A percentile compares a stretch with the other conserved stretches of the same genome.
These are phyloP conservation scores for Cavia porcellus DNA, from an alignment of 2,113 vertebrate species.

Conservation along the genomic window DNA sequence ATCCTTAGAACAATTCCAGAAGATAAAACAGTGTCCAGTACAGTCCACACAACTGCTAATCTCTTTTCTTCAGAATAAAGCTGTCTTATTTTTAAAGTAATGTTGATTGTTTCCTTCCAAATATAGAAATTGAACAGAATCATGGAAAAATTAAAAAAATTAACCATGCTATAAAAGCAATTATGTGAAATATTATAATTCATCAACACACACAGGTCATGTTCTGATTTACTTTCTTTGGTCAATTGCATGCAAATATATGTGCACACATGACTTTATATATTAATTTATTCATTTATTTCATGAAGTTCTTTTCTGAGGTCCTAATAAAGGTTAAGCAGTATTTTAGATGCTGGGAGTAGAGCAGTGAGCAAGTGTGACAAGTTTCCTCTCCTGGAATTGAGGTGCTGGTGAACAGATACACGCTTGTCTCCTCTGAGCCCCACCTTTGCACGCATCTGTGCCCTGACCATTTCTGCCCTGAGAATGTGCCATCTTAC, in stretches of 20 bases:
- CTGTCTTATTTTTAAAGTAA: neutral
- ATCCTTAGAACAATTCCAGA: neutral
- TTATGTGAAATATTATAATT: neutral
- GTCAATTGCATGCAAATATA: neutral
- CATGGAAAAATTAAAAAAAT: neutral
- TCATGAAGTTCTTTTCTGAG: neutral
- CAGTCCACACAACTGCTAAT: neutral
- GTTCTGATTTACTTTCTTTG: neutral
- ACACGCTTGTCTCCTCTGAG: fast-evolving
- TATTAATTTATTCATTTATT: neutral
- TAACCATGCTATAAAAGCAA: neutral
- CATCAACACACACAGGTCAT: neutral
- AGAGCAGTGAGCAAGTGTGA: neutral
- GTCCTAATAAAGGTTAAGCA: neutral
- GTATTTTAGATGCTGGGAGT: neutral
- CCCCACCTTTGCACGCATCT: neutral
- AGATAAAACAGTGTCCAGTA: neutral
- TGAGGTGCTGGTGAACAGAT: neutral
- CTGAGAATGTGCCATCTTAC: neutral
- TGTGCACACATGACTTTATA: fast-evolving
- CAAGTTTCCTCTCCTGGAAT: neutral
- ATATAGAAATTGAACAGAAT: slow-evolving; percentile 1
- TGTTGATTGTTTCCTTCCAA: neutral
- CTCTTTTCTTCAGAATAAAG: neutral
- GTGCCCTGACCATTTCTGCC: neutral